Base-by-base conservation (phyloP, 2,113 vertebrate genomes). In the Alouatta palliata region DNA sequence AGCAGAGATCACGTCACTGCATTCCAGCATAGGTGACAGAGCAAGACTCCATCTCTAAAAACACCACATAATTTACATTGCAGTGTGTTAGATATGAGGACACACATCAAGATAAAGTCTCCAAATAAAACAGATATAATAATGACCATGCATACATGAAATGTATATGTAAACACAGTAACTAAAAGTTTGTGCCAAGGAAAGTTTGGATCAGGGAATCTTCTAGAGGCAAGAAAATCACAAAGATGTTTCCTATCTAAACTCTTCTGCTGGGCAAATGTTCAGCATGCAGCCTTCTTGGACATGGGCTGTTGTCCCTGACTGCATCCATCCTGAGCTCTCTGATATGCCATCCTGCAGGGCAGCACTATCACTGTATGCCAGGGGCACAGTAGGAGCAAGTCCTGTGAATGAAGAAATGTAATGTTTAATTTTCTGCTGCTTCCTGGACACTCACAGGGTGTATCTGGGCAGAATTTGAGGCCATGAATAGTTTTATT, bases 111-210 rank as follows among this genome's bases (percentile, higher is more conserved):
- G 81, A 70, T 40, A n/a, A 95, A 82, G 20, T 68, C 35, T 10
- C 13, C 75, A 80, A 25, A 76, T 52, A 61, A 81, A 93, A 73
- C 32, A 75, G 73, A 47, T 25, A 19, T 4, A 68, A 68, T 8
- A 2, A 56, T 27, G 35, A 20, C 27, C 37, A 9, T 0, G 4
- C 6, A 3, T 14, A 19, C 3, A 20, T 45, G 45, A n/a, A 37
- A 43, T 35, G 3, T 20, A 56, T 13, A 10, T 40, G 16, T 25
- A 58, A 58, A 49, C 1, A 11, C 30, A 64, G 14, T 49, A 14
- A 80, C 45, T 93, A 8, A 87, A 87, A 19, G 10, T 40, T 7
- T 14, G 12, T 23, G 10, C 32, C 20, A 30, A 75, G 40, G 30
- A 25, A 89, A 64, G 17, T 12, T 6, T 61, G 35, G 8, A 25